These are phyloP conservation scores for Crotalus tigris DNA, from an alignment of 2,113 vertebrate genomes.

Conservation along the genomic window DNA sequence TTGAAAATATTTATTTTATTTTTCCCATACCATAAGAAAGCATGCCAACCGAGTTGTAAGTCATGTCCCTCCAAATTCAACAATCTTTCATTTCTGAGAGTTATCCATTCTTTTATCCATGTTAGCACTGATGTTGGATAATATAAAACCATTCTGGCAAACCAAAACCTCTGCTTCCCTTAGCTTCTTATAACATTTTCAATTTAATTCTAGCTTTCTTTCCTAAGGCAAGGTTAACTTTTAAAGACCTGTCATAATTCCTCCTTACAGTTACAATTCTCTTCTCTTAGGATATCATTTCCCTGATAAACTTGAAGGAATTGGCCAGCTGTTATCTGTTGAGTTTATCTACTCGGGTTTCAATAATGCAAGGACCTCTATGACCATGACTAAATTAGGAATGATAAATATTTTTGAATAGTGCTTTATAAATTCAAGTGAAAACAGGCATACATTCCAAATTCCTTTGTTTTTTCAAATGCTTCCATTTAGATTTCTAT, in stretches of 20 bases:
- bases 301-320: background rate
- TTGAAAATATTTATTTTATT: no score
- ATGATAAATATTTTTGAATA: background rate
- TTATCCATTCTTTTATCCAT: no score
- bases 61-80: no score
- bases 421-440: background rate
- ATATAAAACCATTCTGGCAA: no score
- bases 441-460: background rate
- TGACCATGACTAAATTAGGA: background rate
- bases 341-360: background rate
- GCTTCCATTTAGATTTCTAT: background rate
- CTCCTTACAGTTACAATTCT: background rate
- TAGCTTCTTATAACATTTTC: no score
- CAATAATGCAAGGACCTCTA: background rate
- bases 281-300: background rate
- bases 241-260: background rate
- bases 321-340: background rate
- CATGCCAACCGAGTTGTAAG: no score
- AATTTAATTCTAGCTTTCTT: no score
- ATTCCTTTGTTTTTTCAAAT: background rate
- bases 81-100: no score
- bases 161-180: no score
- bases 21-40: no score
- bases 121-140: no score
- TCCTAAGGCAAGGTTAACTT: background rate